These are phyloP conservation scores for Ceyx melanurus DNA, from an alignment of 2,113 vertebrate genomes.

Conservation along the genomic window DNA sequence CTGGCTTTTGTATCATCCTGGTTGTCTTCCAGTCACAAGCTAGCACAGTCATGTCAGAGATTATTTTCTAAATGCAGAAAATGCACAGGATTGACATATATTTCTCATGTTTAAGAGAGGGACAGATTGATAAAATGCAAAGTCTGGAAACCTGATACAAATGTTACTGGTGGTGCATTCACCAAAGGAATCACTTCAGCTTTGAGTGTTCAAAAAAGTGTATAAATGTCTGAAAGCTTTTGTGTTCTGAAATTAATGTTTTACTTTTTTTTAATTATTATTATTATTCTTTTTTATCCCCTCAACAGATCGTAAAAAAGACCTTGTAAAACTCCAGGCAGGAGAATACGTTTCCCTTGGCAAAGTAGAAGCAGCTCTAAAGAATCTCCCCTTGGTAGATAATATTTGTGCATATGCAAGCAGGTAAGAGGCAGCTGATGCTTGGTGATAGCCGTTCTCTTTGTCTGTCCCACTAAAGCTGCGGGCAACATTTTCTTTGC, in stretches of 20 bases:
- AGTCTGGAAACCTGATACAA: neutral
- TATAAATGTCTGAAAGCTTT: neutral
- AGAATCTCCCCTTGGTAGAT: conserved; percentile 91
- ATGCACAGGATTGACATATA: neutral
- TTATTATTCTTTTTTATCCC: neutral
- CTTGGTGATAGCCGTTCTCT: neutral
- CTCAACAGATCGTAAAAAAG: conserved; percentile 91
- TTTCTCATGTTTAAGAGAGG: neutral
- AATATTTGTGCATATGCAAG: conserved; percentile 96
- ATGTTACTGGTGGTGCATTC: neutral
- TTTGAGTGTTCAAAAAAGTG: neutral
- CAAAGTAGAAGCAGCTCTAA: conserved; percentile 93
- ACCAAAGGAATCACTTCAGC: neutral
- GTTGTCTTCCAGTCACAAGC: neutral
- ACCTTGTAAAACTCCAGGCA: conserved; percentile 94
- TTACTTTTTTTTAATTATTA: neutral
- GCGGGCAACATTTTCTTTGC: neutral
- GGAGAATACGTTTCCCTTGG: conserved; percentile 97
- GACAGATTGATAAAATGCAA: neutral
- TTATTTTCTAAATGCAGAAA: neutral
- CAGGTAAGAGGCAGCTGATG: conserved; percentile 79
- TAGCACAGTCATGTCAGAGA: neutral
- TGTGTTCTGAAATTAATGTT: neutral
- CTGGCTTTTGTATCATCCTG: neutral
- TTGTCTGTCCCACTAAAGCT: neutral